Conservation (phyloP, 2,888 invertebrate species). For the Athalia cordata region DNA sequence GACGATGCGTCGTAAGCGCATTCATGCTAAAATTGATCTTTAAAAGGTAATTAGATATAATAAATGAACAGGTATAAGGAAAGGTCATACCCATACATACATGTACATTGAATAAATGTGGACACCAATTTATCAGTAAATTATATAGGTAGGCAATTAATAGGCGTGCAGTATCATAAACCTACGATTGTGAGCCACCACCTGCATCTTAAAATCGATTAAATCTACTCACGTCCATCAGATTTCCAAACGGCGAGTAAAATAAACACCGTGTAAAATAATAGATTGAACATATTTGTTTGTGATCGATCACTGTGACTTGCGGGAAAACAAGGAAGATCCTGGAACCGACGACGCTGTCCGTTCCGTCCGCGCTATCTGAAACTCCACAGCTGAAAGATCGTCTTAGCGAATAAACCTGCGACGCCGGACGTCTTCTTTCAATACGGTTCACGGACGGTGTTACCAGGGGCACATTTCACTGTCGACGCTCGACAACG, state of each 20-base stretch:
- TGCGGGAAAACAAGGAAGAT: not conserved
- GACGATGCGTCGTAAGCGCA: no score
- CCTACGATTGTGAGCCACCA: constrained; percentile 7
- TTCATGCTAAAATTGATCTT: no score
- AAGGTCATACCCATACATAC: no score
- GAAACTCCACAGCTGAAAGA: no score
- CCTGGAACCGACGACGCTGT: not conserved
- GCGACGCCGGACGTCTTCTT: not conserved
- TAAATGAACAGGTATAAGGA: no score
- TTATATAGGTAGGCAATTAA: not conserved
- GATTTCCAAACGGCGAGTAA: constrained; percentile 4
- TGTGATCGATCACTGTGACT: no score
- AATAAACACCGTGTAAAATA: constrained; percentile 23
- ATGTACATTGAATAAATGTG: no score
- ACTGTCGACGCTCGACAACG: constrained; percentile 1
- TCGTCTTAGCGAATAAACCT: no score
- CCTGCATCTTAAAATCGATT: constrained; percentile 17
- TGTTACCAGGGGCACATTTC: constrained; percentile 10
- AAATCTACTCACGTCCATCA: constrained; percentile 36
- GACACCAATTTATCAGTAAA: no score
- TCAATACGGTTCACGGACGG: not conserved
- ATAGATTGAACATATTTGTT: not conserved
- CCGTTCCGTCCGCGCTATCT: no score
- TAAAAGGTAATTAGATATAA: no score
- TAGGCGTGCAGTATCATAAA: not conserved